Conservation (phyloP, 2,888 invertebrate species). For the Trachelus iudaicus region DNA sequence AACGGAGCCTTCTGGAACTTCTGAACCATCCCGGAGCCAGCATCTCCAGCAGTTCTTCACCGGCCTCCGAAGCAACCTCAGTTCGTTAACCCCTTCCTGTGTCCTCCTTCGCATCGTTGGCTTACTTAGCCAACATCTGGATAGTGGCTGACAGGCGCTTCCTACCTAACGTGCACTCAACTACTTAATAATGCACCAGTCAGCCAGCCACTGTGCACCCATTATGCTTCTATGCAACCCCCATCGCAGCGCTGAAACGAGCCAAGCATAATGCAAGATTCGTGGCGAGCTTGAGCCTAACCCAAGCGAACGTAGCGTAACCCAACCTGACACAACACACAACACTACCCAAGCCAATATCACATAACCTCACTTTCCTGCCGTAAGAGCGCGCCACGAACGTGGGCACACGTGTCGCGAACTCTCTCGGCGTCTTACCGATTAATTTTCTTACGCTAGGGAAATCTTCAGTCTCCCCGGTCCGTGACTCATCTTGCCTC, state of each 20-base stretch:
- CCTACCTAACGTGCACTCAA: constrained; percentile 57
- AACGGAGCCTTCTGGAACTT: not conserved
- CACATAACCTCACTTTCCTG: not conserved
- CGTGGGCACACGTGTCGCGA: not conserved
- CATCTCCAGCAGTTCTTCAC: not conserved
- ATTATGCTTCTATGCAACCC: constrained; percentile 49
- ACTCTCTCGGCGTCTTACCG: not conserved
- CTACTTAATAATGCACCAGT: constrained; percentile 60
- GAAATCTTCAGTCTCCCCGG: not conserved
- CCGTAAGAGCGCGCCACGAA: not conserved
- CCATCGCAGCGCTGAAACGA: constrained; percentile 28
- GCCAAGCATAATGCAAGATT: constrained; percentile 18
- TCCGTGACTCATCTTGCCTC: not conserved
- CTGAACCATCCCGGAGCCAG: not conserved
- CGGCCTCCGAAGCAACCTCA: not conserved
- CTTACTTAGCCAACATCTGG: constrained; percentile 21
- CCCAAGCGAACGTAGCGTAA: not conserved
- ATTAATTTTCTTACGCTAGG: not conserved
- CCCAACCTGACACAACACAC: not conserved
- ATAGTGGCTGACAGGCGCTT: constrained; percentile 56
- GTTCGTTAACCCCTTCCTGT: not conserved
- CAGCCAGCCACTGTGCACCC: constrained; percentile 55
- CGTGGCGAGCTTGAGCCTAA: constrained; percentile 11
- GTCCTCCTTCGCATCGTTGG: not conserved
- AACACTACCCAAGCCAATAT: not conserved